A percentile compares a stretch with the other conserved stretches of the same genome.
Conservation (phyloP, 2,797 vertebrate genomes). For the Prionace glauca region DNA sequence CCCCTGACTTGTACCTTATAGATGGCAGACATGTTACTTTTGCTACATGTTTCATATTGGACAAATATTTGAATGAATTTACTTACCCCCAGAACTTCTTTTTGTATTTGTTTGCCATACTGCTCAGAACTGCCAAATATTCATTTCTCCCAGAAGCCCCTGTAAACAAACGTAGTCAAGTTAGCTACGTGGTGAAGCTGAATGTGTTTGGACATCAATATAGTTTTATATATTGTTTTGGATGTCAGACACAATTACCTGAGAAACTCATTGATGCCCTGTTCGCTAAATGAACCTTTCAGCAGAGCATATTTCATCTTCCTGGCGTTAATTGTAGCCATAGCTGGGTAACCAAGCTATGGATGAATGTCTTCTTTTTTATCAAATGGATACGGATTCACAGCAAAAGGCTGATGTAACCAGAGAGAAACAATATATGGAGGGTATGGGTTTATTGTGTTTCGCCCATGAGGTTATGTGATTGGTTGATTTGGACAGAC, state of each 20-base stretch:
- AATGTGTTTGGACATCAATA: not conserved
- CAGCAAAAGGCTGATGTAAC: not conserved
- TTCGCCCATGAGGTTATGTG: not conserved
- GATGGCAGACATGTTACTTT: too few species aligned
- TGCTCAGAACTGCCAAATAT: slow-evolving; percentile 86
- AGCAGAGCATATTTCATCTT: slow-evolving; percentile 97
- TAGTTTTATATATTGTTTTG: not conserved
- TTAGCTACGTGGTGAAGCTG: slow-evolving; percentile 28
- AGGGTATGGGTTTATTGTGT: not conserved
- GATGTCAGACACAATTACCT: slow-evolving; percentile 59
- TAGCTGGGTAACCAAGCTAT: slow-evolving; percentile 94
- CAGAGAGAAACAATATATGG: not conserved
- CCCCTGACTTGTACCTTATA: too few species aligned
- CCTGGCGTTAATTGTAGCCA: slow-evolving; percentile 88
- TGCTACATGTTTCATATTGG: not conserved
- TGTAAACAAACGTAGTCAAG: slow-evolving; percentile 46
- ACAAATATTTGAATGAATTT: not conserved
- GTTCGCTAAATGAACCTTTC: slow-evolving; percentile 92
- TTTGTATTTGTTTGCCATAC: slow-evolving; percentile 93
- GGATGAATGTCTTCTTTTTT: too few species aligned
- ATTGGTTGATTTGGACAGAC: not conserved
- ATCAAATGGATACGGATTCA: too few species aligned
- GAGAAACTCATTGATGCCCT: slow-evolving; percentile 94
- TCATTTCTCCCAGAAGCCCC: slow-evolving; percentile 85
- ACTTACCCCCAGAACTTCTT: slow-evolving; percentile 98